phyloP scores from a whole-genome alignment of 2,797 vertebrate species.

The Sebastes trivittatus region DNA sequence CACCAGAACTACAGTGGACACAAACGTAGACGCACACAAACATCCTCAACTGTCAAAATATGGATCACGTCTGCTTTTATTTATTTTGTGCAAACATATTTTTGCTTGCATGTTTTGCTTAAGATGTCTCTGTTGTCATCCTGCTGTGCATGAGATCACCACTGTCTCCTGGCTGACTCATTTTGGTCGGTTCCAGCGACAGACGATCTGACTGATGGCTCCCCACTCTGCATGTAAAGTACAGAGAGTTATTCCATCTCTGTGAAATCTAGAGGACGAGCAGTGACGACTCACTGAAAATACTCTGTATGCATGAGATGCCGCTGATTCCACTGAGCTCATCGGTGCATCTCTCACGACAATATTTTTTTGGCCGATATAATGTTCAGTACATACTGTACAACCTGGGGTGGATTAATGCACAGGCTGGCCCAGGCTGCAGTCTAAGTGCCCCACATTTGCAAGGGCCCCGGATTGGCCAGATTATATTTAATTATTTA shows the following conservation, averaged over 20 bases:
- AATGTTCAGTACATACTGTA: not conserved
- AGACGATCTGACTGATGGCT: constrained; percentile 31
- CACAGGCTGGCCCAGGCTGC: too few species aligned
- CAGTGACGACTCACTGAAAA: constrained; percentile 19
- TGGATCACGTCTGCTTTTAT: not conserved
- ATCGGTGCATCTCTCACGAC: not conserved
- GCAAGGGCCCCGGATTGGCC: too few species aligned
- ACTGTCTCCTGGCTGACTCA: constrained; percentile 47
- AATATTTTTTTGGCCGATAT: not conserved
- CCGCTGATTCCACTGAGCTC: constrained; percentile 1
- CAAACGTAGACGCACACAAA: not conserved
- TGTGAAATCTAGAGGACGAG: constrained; percentile 19
- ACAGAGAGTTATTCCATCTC: constrained; percentile 41
- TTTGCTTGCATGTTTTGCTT: not conserved
- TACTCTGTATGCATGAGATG: constrained; percentile 16
- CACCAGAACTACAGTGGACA: constrained; percentile 7
- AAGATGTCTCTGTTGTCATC: not conserved
- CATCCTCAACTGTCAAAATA: not conserved
- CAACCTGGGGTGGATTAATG: too few species aligned
- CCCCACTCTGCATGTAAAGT: constrained; percentile 40
- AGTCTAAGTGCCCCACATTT: too few species aligned
- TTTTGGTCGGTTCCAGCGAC: constrained; percentile 18
- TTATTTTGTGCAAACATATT: not conserved
- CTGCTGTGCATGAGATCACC: constrained; percentile 40
- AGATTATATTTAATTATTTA: too few species aligned